These are phyloP conservation scores for Dexiosoma caninum DNA, from an alignment of 2,888 invertebrate species.

Conservation along the genomic window DNA sequence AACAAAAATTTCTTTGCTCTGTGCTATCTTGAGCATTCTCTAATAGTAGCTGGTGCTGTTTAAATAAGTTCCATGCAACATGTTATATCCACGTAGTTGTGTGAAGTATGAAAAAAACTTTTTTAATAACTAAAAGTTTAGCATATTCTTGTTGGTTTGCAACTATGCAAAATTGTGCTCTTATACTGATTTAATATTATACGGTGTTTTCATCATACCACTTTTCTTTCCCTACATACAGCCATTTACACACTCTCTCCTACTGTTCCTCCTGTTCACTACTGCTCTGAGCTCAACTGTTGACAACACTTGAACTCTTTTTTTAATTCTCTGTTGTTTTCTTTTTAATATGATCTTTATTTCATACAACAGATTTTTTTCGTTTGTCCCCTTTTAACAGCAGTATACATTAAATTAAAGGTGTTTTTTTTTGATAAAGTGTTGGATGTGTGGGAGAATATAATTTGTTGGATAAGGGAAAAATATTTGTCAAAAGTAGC, in stretches of 20 bases:
- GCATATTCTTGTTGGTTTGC: slow-evolving; percentile 51
- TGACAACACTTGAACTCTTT: slow-evolving; percentile 45
- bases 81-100: not conserved
- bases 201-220: not conserved
- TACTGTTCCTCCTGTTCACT: not conserved
- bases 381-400: not conserved
- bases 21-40: not conserved
- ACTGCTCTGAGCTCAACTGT: slow-evolving; percentile 31
- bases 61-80: slow-evolving; percentile 27
- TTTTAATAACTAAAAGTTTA: slow-evolving; percentile 63
- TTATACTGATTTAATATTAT: slow-evolving; percentile 33
- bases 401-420: slow-evolving; percentile 30
- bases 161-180: slow-evolving; percentile 23
- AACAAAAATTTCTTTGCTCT: slow-evolving; percentile 28
- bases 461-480: not conserved
- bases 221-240: not conserved
- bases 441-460: not conserved
- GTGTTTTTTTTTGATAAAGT: not conserved
- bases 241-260: not conserved
- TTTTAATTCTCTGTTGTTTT: not conserved
- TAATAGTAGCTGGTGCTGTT: not conserved
- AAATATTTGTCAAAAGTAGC: not conserved
- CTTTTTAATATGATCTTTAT: not conserved
- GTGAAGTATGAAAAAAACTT: slow-evolving; percentile 40
- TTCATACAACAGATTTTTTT: not conserved